Conservation (phyloP, 1,140 invertebrate species). For the Doryteuthis pealeii region DNA sequence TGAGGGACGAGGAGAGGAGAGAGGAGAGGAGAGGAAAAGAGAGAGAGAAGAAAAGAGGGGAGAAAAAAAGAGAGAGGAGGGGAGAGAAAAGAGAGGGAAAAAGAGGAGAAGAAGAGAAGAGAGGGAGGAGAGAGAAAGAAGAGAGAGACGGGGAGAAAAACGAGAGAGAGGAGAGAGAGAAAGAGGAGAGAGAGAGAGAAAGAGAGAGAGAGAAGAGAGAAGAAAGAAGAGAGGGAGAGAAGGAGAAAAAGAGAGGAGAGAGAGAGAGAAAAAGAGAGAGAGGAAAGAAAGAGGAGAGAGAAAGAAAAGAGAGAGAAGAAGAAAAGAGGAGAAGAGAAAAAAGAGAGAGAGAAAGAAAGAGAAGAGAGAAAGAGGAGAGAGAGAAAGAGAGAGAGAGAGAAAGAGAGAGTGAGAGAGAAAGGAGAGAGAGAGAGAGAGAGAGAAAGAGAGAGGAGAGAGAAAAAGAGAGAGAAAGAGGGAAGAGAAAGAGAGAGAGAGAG, state of each 20-base stretch:
- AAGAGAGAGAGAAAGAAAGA: too few relatives aligned
- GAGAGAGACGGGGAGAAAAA: neutral
- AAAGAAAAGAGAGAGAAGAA: neutral
- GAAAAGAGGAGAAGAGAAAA: neutral
- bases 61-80: neutral
- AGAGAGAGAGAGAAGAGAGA: neutral
- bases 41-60: conserved; percentile 15
- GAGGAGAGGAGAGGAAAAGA: conserved; percentile 19
- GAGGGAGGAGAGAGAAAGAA: too few relatives aligned
- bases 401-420: too few relatives aligned
- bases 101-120: too few relatives aligned
- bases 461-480: too few relatives aligned
- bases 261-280: neutral
- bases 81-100: conserved; percentile 14
- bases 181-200: neutral
- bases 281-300: neutral
- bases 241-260: neutral
- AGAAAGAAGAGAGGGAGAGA: neutral
- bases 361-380: too few relatives aligned
- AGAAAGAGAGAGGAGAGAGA: too few relatives aligned
- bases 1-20: neutral
- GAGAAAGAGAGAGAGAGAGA: too few relatives aligned
- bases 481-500: too few relatives aligned
- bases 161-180: neutral
- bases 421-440: too few relatives aligned